Evolutionary conservation across 2,888 invertebrate genomes (phyloP), one percentile per base, ranked within the genome.

Genomic region (Epistrophe eligans): DNA sequence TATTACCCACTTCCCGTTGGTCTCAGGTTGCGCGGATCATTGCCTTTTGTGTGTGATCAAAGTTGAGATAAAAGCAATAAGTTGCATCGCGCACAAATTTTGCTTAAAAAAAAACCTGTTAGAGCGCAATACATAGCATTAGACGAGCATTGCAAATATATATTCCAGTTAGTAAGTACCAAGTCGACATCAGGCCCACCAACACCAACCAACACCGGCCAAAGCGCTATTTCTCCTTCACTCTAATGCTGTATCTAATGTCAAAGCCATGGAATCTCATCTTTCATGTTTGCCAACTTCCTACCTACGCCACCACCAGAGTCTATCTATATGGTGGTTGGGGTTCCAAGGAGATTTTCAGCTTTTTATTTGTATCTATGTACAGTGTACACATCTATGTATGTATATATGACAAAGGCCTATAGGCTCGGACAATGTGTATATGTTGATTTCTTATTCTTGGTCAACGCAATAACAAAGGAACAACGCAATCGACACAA

Each of bases 211-310:
- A n/a, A n/a, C n/a, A 66, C 24, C 24, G 9, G 13, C 43, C 13
- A 28, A 11, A 4, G 32, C 70, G 11, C 40, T 77, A 70, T 57
- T 74, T 87, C 83, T 77, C 83, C 87, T 87, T 79, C 79, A 55
- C 85, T 70, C 70, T 77, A 77, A 77, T 35, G 60, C 48, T 82
- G 67, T 83, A 83, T 87, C 87, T 87, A 87, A 87, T 87, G 87
- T 87, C 87, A 87, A 87, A 87, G 87, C 87, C 87, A 76, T 87
- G 83, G 87, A 83, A 83, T 87, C 83, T 87, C 87, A 87, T 87
- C 74, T 87, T 87, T 87, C 87, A 79, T 79, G 87, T 87, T 87
- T 77, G 71, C 79, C 79, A 83, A 83, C 83, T 87, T 87, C 87
- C 87, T 83, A 72, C 52, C 70, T 24, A 70, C 50, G 40, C 77